Percentiles rank a stretch among this genome's conserved stretches.
phyloP scores from a whole-genome alignment of 2,797 vertebrate genomes.

The Denticeps clupeoides region DNA sequence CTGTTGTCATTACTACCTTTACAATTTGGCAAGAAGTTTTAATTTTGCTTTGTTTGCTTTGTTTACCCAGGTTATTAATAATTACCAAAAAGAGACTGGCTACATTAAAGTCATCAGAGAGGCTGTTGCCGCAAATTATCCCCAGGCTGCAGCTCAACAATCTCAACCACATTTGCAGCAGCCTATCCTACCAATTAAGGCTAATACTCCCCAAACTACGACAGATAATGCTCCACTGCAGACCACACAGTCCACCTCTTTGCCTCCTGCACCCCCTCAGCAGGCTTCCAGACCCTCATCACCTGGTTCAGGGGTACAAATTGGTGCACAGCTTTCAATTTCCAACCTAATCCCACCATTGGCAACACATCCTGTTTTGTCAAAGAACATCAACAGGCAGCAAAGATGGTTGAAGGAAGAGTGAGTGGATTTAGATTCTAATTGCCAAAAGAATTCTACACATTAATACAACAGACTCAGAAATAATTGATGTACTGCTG shows the following conservation, averaged over 20 bases:
- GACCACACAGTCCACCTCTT: slow-evolving; percentile 35
- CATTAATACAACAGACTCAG: slow-evolving; percentile 86
- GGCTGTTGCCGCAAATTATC: background rate
- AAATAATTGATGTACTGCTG: slow-evolving; percentile 83
- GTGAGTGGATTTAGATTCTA: slow-evolving; percentile 52
- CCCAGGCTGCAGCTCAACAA: slow-evolving; percentile 46
- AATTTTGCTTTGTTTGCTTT: background rate
- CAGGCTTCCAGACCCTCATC: slow-evolving; percentile 27
- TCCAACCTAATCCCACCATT: slow-evolving; percentile 61
- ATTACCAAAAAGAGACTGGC: slow-evolving; percentile 84
- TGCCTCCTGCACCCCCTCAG: slow-evolving; percentile 32
- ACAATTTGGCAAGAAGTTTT: background rate
- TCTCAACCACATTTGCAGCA: slow-evolving; percentile 45
- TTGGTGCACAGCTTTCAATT: slow-evolving; percentile 70
- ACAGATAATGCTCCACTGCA: slow-evolving; percentile 50
- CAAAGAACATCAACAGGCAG: slow-evolving; percentile 83
- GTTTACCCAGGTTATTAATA: slow-evolving; percentile 79
- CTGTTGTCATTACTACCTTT: no score
- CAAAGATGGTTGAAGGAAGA: slow-evolving; percentile 79
- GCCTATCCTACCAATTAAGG: slow-evolving; percentile 52
- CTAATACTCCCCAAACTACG: slow-evolving; percentile 34
- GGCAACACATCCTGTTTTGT: slow-evolving; percentile 68
- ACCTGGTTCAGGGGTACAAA: slow-evolving; percentile 71
- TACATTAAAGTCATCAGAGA: slow-evolving; percentile 62
- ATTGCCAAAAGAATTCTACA: slow-evolving; percentile 79